Base-by-base conservation (phyloP, 1,140 invertebrate genomes). In the Brachionus rubens region DNA sequence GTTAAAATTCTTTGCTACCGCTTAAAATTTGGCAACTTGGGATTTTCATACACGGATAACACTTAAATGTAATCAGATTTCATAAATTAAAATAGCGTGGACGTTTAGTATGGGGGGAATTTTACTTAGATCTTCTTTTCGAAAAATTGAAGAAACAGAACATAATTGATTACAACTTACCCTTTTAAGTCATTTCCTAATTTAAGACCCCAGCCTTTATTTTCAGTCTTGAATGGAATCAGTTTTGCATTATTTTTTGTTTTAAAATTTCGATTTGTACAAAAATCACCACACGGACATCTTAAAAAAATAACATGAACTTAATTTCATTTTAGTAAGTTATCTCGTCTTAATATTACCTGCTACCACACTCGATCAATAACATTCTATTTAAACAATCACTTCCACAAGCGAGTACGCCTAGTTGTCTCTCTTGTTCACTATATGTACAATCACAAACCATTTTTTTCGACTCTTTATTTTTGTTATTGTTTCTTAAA, bases 331-430 rank as follows among this genome's bases (percentile, higher is more conserved):
- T n/a, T n/a, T n/a, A n/a, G n/a, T n/a, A n/a, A n/a, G n/a, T n/a
- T n/a, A n/a, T n/a, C n/a, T n/a, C n/a, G n/a, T n/a, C n/a, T n/a
- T n/a, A n/a, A n/a, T 41, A 43, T 21, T 65, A 65, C 67, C 47
- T 70, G 7, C 33, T 52, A 28, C 54, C 41, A 65, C 95, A 98
- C 89, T 98, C 96, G 82, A 98, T 97, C 90, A 97, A 93, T 4
- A 98, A 88, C 82, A 98, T 88, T 82, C 94, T 89, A 86, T 98
- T 98, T 4, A 98, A 88, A 86, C 96, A 98, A 84, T 97, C 93
- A 81, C 94, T 92, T 0, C 92, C 92, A 86, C 95, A 98, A 36
- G 92, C 93, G 28, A 89, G 84, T 82, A 93, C 90, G 1, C 92
- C 92, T 77, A 90, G 85, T 36, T 89, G 87, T 75, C 92, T 88